Evolutionary conservation across 2,888 invertebrate genomes (phyloP), one percentile per base, ranked within the genome.

Genomic region (Microdon myrmicae): DNA sequence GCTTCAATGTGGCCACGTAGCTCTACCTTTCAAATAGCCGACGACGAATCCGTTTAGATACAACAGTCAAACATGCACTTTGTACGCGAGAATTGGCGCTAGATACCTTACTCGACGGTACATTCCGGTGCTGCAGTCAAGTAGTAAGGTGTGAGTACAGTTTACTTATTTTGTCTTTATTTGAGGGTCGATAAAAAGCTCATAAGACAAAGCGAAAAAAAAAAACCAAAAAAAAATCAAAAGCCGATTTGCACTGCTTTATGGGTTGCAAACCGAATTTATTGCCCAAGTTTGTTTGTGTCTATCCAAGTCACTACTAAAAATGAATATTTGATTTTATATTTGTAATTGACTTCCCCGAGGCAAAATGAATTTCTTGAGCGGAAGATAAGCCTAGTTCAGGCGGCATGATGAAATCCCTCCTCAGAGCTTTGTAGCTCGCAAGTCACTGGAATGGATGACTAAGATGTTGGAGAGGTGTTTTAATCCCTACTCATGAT

Each of bases 61-160:
- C 37, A 54, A 41, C 29, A 29, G 29, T 37, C 29, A 13, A 22
- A 39, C 61, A 49, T 49, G 44, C 19, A 29, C 29, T 49, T 48
- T 55, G 38, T 49, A 43, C 34, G 41, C 41, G 47, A 43, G 23
- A 29, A 43, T 14, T 13, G n/a, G 6, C 14, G 29, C 12, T 6
- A 31, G 34, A 7, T 17, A n/a, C 25, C n/a, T 8, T n/a, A n/a
- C n/a, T n/a, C n/a, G n/a, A n/a, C n/a, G n/a, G n/a, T n/a, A n/a
- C n/a, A n/a, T n/a, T 6, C 35, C 19, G 14, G 7, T 12, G 12
- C 32, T 10, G 6, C 12, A 44, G 23, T 22, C 17, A 37, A 37
- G 51, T 56, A 64, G 58, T 64, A 64, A 64, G 64, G 64, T 64
- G 58, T 43, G 45, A 64, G 25, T 64, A 47, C 64, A 58, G 51